Percentiles rank a stretch among this genome's conserved stretches.
Evolutionary conservation across 2,888 invertebrate genomes (phyloP).

Genomic region (Leptinotarsa juncta): DNA sequence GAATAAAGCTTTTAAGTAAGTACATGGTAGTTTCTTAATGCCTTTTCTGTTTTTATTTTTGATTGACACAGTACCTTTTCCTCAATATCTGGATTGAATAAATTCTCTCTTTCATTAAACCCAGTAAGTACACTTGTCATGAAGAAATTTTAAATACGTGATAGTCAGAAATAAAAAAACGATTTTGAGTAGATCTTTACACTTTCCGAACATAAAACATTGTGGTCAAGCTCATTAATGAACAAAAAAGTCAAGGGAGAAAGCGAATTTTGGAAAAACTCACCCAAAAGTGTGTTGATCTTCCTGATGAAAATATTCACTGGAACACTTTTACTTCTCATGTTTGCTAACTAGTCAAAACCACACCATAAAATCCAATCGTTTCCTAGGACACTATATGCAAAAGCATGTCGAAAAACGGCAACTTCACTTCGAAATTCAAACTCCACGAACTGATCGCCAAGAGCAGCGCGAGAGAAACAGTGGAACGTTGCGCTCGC

Average conservation of each 20-base stretch:
- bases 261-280: conserved; percentile 23
- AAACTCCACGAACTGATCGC: conserved; percentile 18
- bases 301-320: conserved; percentile 55
- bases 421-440: not conserved
- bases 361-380: conserved; percentile 20
- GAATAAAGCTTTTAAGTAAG: no score
- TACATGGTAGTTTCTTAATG: no score
- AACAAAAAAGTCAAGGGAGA: conserved; percentile 6
- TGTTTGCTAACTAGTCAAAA: conserved; percentile 32
- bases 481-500: conserved; percentile 47
- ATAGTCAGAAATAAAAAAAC: no score
- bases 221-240: no score
- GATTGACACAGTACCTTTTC: no score
- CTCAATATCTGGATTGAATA: no score
- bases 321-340: conserved; percentile 56
- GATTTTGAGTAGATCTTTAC: no score
- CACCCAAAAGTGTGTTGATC: conserved; percentile 54
- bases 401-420: not conserved
- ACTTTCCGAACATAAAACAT: no score
- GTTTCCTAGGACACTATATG: conserved; percentile 11
- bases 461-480: conserved; percentile 25
- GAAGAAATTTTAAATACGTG: no score
- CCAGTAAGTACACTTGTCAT: no score
- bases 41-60: no score
- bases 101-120: no score